Base-by-base conservation (phyloP, 2,888 invertebrate species). In the Campoplex nolae region DNA sequence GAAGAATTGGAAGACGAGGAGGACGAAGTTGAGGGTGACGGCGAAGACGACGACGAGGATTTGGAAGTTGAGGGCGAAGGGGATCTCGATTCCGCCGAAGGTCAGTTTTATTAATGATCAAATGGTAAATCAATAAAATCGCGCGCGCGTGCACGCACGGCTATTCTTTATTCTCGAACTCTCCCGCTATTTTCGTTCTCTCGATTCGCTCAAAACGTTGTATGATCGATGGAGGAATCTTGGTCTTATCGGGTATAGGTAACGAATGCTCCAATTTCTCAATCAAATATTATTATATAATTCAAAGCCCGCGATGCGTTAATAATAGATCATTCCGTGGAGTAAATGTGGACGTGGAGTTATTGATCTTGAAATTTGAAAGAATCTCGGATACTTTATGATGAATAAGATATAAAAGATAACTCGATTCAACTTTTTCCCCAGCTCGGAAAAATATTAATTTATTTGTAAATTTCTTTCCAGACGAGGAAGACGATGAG, bases 1-100 rank as follows among this genome's bases (percentile, higher is more conserved):
- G 96, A 96, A 77, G 96, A 96, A 88, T 96, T 96, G 86, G 96
- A 95, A 28, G 96, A 96, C 90, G 96, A 96, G n/a, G 96, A 95
- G 85, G 96, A 95, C 83, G 96, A 96, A 86, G 96, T 96, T 11
- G 96, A 96, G 68, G 96, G 95, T 88, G 95, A 96, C 88, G 96
- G 95, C 32, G 96, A 96, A 88, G 96, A 96, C n/a, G 96, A 96
- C 90, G 96, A 96, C 18, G 96, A 96, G 90, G 96, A 96, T 45
- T 70, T 87, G 48, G 87, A 87, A 93, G 95, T 96, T 93, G 95
- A 95, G 89, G 95, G 96, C 91, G 96, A 96, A 94, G 95, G 94
- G 83, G 94, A 93, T 82, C 89, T 93, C 79, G 94, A 93, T 83
- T 94, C 93, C 67, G 93, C 90, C 16, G 93, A 93, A 90, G 92